Base-by-base conservation (phyloP, 2,888 invertebrate species). In the Ichneumoninae sp. region DNA sequence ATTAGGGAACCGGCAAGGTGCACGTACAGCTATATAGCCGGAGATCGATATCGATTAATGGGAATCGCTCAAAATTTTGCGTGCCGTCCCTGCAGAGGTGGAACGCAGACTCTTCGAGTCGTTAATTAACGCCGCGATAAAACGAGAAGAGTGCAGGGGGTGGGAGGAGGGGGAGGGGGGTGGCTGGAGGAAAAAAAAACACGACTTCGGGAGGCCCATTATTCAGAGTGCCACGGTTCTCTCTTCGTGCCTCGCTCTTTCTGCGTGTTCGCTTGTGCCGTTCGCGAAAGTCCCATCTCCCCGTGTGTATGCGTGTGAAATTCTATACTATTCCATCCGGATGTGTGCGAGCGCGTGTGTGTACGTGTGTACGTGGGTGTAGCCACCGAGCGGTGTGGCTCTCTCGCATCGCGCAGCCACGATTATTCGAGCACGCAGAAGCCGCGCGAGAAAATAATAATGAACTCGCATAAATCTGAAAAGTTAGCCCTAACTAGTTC, bases 381-480 rank as follows among this genome's bases (percentile, higher is more conserved):
- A 40, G 33, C 40, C 30, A 62, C 60, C 70, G 30, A 30, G 30
- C 50, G 52, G 69, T 71, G 70, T 40, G 75, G 33, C 65, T 77
- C 69, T 81, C 79, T 80, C 77, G 70, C 79, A 77, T 65, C 70
- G 77, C 50, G 71, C 72, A 40, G 76, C 68, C 66, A 65, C 77
- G 80, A 81, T 81, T 77, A 80, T 80, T 77, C 80, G 82, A 60
- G 80, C 76, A 82, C 86, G 85, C 86, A 81, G 87, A 87, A 89
- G 91, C 89, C 88, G 86, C 89, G 91, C 89, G 91, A 87, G 91
- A 92, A 93, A 93, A 93, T 93, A 92, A 93, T 93, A 92, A 93
- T 93, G 92, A 93, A 93, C 92, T 92, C 91, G 85, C 90, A 89
- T 93, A 93, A 93, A 93, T 93, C 92, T 92, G 87, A 90, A 91